phyloP scores from a whole-genome alignment of 2,888 invertebrate genomes.

The Netelia virgata region DNA sequence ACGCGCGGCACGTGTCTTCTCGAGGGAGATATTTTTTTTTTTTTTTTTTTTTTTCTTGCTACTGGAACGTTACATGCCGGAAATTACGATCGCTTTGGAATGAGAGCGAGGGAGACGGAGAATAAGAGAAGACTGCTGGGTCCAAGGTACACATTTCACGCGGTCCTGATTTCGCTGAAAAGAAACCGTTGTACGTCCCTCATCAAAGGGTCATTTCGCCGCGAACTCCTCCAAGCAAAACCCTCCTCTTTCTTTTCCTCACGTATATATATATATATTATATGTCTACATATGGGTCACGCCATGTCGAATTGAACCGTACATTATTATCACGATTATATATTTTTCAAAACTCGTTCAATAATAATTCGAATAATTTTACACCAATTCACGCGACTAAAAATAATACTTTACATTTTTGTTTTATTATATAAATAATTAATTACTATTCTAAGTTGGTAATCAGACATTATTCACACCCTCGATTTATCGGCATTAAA shows the following conservation, averaged over 20 bases:
- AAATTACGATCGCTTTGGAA: conserved; percentile 39
- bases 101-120: background rate
- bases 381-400: no score
- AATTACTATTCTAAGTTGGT: no score
- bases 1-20: background rate
- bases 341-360: no score
- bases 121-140: conserved; percentile 2
- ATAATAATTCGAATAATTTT: no score
- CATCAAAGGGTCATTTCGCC: conserved; percentile 60
- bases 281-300: background rate
- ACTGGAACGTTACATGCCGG: conserved; percentile 1
- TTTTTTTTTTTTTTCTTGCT: background rate
- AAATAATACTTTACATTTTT: no score
- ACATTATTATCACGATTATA: no score
- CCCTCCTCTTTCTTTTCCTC: background rate
- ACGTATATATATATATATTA: background rate
- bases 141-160: conserved; percentile 58
- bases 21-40: background rate
- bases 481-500: no score
- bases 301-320: background rate
- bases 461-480: no score
- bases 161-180: conserved; percentile 58
- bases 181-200: conserved; percentile 50
- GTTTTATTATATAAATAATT: no score
- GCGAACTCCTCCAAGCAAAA: conserved; percentile 5